Conservation (phyloP, 2,113 vertebrate genomes). For the Hepsetus odoe region DNA sequence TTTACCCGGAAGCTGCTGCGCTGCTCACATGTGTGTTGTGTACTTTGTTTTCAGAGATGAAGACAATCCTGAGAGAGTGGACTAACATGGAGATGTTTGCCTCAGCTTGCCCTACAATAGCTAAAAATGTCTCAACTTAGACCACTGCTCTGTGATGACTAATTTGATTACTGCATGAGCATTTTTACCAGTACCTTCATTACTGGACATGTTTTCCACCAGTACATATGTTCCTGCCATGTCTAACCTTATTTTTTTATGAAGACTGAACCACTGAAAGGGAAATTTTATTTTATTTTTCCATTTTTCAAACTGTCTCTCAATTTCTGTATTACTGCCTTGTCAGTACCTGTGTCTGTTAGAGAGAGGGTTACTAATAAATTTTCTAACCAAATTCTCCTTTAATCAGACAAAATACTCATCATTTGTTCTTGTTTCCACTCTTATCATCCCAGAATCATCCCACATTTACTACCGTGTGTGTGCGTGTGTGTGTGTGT, state of each 20-base stretch:
- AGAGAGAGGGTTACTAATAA: constrained; percentile 38
- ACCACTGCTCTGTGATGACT: constrained; percentile 2
- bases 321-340: not conserved
- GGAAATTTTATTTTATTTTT: not conserved
- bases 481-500: not conserved
- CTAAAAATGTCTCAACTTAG: constrained; percentile 15
- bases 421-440: not conserved
- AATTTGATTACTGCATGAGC: constrained; percentile 55
- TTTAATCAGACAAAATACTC: not conserved
- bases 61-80: constrained; percentile 63
- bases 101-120: constrained; percentile 6
- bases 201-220: constrained; percentile 12
- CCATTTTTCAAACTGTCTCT: not conserved
- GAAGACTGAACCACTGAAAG: not conserved
- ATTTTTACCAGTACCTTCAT: constrained; percentile 6
- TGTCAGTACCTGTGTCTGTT: constrained; percentile 21
- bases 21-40: constrained; percentile 57
- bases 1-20: not conserved
- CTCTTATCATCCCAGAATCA: constrained; percentile 20
- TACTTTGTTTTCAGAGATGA: constrained; percentile 79
- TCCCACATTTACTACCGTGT: not conserved
- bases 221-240: constrained; percentile 7
- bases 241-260: constrained; percentile 24
- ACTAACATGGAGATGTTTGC: constrained; percentile 64
- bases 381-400: constrained; percentile 30